Base-by-base conservation (phyloP, 2,113 vertebrate species). In the Macquaria ambigua region DNA sequence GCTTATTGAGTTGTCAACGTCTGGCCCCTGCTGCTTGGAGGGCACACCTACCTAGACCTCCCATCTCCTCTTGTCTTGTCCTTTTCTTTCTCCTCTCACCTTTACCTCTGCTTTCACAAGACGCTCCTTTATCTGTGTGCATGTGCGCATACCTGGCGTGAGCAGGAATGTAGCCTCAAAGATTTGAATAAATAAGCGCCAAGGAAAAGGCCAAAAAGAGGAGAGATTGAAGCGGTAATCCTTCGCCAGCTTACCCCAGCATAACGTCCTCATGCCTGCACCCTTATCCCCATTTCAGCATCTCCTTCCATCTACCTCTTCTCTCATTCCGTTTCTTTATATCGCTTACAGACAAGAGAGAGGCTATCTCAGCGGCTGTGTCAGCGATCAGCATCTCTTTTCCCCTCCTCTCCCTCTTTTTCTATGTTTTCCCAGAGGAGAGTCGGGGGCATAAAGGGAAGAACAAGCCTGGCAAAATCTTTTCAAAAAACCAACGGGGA, bases 341-440 rank as follows among this genome's bases (percentile, higher is more conserved):
- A 88, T 83, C 84, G 84, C 86, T 80, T 34, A 56, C 85, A 85
- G 82, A 84, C 84, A 86, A 81, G 83, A 86, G 75, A 83, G 80
- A 75, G 88, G 80, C 89, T 88, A 92, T 90, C 87, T 91, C 77
- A 59, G 83, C 41, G 81, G 79, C 90, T 93, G 89, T 93, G 92
- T 93, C 91, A 93, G 90, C 87, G 81, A 93, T 93, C 84, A 37
- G 77, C 89, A 84, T 86, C 84, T 77, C 56, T 14, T 8, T 23
- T n/a, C 41, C 52, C 31, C 43, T n/a, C 62, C 25, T n/a, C 52
- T 43, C 41, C 10, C 16, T 59, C 66, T 87, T 66, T 82, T 64
- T 67, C 79, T 74, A 16, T 80, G 74, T 88, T 90, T 82, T 90
- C 86, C 77, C 76, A 84, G 70, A 80, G 82, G 83, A 89, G 70